Base-by-base conservation (phyloP, 1,140 invertebrate genomes). In the Aphaenogaster floridana region DNA sequence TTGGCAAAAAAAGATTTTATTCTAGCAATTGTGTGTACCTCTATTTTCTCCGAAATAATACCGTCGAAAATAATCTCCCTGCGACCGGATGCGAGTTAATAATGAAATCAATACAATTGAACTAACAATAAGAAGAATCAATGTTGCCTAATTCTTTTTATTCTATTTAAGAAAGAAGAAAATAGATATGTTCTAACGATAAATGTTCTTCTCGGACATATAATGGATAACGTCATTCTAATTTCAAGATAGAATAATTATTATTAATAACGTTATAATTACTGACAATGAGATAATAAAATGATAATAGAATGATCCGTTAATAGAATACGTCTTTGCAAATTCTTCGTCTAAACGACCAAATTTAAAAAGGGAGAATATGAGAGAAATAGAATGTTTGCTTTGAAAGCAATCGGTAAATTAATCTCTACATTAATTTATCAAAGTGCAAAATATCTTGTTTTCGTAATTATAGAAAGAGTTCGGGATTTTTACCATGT, bases 361-460 rank as follows among this genome's bases (percentile, higher is more conserved):
- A 54, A 54, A 74, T 39, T n/a, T 0, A 34, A 57, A 36, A 57
- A 1, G 7, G 4, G 5, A 36, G 57, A 0, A 54, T 13, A 4
- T 21, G 5, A 21, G 2, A 9, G 2, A 57, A 15, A 34, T 28
- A 39, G 1, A 13, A 42, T 7, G 2, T 34, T 50, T 57, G 17
- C 7, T 74, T 57, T 42, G 6, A 28, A 39, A 15, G 4, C 1
- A 21, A 63, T 28, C 42, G 28, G 2, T 63, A 64, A 48, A 50
- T 64, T 64, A 50, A 78, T 28, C 42, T 64, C 21, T 17, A 34
- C 9, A n/a, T 64, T 78, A 48, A 64, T 64, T 48, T 79, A 21
- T 66, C 59, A 66, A 45, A 63, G 59, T 64, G 7, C 57, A 34
- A 80, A 52, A 48, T 9, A 28, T 15, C 4, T 39, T n/a, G 17